phyloP scores from a whole-genome alignment of 2,888 invertebrate species.

The Glaucopsyche alexis region DNA sequence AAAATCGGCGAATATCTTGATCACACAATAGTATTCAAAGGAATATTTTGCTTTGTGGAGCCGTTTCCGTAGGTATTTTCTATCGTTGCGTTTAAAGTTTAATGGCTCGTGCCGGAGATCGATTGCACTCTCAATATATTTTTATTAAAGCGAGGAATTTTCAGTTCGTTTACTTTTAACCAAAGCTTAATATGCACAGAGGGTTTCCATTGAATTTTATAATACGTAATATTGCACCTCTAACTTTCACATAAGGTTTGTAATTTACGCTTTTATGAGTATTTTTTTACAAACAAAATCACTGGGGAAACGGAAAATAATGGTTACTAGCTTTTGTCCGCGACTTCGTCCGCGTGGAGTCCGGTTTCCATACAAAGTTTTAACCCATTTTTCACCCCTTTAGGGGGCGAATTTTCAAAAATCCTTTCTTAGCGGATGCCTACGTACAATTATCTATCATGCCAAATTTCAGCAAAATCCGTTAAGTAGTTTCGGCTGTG shows the following conservation, averaged over 20 bases:
- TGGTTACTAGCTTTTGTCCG: too few species aligned
- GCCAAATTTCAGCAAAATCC: too few species aligned
- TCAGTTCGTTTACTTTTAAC: slow-evolving; percentile 48
- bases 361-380: too few species aligned
- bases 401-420: too few species aligned
- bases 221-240: not conserved
- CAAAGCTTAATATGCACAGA: slow-evolving; percentile 29
- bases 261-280: not conserved
- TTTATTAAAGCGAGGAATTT: slow-evolving; percentile 64
- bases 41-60: slow-evolving; percentile 27
- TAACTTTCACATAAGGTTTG: not conserved
- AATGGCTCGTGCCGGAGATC: slow-evolving; percentile 35
- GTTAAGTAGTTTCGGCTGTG: too few species aligned
- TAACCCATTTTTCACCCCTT: too few species aligned
- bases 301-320: too few species aligned
- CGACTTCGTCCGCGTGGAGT: too few species aligned
- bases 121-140: slow-evolving; percentile 54
- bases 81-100: slow-evolving; percentile 36
- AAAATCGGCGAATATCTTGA: slow-evolving; percentile 12
- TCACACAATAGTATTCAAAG: slow-evolving; percentile 22
- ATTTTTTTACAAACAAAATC: not conserved
- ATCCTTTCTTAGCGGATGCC: too few species aligned
- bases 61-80: slow-evolving; percentile 32
- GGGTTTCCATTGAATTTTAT: slow-evolving; percentile 13
- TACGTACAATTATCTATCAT: too few species aligned